Evolutionary conservation across 2,888 invertebrate genomes (phyloP).

Genomic region (Orthonevra nobilis): DNA sequence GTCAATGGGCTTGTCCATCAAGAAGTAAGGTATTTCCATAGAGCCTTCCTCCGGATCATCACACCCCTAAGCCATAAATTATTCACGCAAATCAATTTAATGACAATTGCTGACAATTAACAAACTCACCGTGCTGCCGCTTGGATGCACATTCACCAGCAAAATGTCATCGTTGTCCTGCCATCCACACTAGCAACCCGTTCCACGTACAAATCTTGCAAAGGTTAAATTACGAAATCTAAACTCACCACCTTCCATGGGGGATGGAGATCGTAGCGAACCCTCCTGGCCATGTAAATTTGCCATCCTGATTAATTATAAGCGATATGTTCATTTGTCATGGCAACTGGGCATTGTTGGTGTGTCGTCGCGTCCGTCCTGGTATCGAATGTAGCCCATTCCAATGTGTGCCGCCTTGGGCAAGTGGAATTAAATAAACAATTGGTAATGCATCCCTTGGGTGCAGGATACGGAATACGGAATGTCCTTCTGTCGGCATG

Average conservation of each 20-base stretch:
- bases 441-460: slow-evolving; percentile 54
- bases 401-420: neutral
- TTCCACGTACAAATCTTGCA: slow-evolving; percentile 9
- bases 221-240: slow-evolving; percentile 35
- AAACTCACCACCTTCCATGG: slow-evolving; percentile 32
- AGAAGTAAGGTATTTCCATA: slow-evolving; percentile 9
- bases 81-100: slow-evolving; percentile 62
- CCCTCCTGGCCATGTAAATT: slow-evolving; percentile 13
- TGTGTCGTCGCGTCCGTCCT: slow-evolving; percentile 32
- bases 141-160: slow-evolving; percentile 1
- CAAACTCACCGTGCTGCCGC: slow-evolving; percentile 33
- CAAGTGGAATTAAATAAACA: slow-evolving; percentile 50
- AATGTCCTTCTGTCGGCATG: slow-evolving; percentile 5
- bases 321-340: slow-evolving; percentile 46
- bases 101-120: slow-evolving; percentile 68
- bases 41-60: neutral
- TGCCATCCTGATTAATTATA: slow-evolving; percentile 54
- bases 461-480: no score
- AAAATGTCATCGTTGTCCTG: neutral
- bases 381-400: neutral
- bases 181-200: neutral
- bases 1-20: slow-evolving; percentile 31
- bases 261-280: neutral
- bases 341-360: slow-evolving; percentile 42
- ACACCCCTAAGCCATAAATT: slow-evolving; percentile 29